Evolutionary conservation across 2,113 vertebrate genomes (phyloP), one percentile per base, ranked within the genome.

Genomic region (Catharus minimus): DNA sequence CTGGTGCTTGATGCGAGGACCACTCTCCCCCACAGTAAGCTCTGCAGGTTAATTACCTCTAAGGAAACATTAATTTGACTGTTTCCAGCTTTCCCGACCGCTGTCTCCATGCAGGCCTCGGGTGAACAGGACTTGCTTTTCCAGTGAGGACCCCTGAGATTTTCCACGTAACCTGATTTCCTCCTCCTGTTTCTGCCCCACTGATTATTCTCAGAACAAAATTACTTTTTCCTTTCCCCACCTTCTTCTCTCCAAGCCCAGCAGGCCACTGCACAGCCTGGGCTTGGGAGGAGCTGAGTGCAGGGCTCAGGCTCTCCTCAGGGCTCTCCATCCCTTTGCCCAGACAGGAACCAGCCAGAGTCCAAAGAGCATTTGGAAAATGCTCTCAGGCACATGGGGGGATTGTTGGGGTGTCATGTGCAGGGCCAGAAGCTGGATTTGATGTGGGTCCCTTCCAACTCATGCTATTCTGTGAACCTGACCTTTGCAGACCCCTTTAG

Each of bases 51-150:
- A 38, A 33, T 61, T 57, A 0, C 12, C 13, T 44, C 28, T 41
- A 13, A 62, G 21, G 14, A 69, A 87, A 11, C 18, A 8, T 67
- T 33, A 14, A 38, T 68, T 53, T 61, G 9, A 3, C 19, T 39
- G 5, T 49, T 88, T 69, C 38, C 39, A 13, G n/a, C 33, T 77
- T 80, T 88, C 36, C 64, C 57, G 33, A 32, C 21, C 0, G 0
- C 33, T 5, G 2, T 30, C 43, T 80, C 38, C 7, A 2, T 6
- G 5, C 17, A 32, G 14, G 3, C 27, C 22, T 41, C 2, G 1
- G 55, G 28, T 85, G 38, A 24, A 12, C 0, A 4, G 46, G 50
- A 10, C 11, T 53, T 3, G 3, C 3, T 65, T 46, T 79, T 82
- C 60, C 41, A 53, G 3, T 8, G 36, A 4, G 8, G 57, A 55